A percentile compares a stretch with the other conserved stretches of the same genome.
These are phyloP conservation scores for Lycocerus yunnanus DNA, from an alignment of 2,888 invertebrate species.

Conservation along the genomic window DNA sequence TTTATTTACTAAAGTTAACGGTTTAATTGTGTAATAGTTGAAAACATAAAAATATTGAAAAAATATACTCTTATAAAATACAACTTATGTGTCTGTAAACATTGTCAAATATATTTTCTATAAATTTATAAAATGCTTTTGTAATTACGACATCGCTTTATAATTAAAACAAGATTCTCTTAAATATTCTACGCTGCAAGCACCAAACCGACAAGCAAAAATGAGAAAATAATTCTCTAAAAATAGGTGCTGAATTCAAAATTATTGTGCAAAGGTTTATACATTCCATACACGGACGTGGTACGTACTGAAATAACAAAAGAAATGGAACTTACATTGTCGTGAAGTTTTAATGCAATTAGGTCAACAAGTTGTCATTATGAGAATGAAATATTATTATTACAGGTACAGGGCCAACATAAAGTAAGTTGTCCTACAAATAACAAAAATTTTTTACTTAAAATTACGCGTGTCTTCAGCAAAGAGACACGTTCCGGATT, in stretches of 20 bases:
- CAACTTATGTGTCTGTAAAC: not conserved
- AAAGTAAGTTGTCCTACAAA: not conserved
- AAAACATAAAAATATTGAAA: not conserved
- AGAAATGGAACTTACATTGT: not conserved
- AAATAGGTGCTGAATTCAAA: not conserved
- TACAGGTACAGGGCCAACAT: not conserved
- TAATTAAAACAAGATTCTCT: not conserved
- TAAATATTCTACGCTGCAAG: not conserved
- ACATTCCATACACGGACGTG: not conserved
- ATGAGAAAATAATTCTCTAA: not conserved
- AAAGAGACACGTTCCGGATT: not conserved
- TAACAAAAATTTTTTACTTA: not conserved
- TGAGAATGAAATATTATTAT: not conserved
- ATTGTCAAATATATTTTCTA: not conserved
- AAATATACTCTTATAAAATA: not conserved
- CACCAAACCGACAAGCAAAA: not conserved
- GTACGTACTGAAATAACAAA: not conserved
- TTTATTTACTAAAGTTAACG: slow-evolving; percentile 2
- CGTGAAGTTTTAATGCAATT: not conserved
- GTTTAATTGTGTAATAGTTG: slow-evolving; percentile 1
- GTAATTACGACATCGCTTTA: not conserved
- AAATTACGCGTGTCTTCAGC: not conserved
- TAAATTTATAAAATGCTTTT: not conserved
- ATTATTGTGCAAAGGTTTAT: not conserved
- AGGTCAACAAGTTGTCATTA: not conserved